Percentiles rank a stretch among this genome's conserved stretches.
phyloP scores from a whole-genome alignment of 92 coral and sea anemone species.

The Umimayanthus chanpuru region DNA sequence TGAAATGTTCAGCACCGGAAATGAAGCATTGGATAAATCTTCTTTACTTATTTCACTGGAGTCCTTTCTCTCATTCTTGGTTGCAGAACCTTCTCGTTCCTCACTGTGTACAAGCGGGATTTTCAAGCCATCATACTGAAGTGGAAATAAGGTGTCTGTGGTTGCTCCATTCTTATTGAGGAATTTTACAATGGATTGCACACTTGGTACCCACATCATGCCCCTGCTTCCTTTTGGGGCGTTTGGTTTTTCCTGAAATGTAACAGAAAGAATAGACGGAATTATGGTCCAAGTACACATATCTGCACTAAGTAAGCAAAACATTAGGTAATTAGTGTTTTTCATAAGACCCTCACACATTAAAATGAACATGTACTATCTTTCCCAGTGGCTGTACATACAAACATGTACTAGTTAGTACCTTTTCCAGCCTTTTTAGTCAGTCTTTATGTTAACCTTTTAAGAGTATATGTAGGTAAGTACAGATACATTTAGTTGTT shows the following conservation, averaged over 20 bases:
- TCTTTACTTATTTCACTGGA: not conserved
- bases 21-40: conserved; percentile 15
- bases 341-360: not conserved
- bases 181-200: conserved; percentile 58
- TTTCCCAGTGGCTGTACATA: no score
- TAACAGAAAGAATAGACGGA: no score
- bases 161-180: conserved; percentile 74
- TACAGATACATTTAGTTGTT: no score
- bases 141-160: conserved; percentile 57
- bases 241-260: conserved; percentile 62
- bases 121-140: conserved; percentile 40
- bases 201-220: conserved; percentile 81
- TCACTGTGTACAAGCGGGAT: conserved; percentile 3
- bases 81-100: not conserved
- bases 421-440: not conserved
- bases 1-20: conserved; percentile 67
- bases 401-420: no score
- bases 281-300: no score
- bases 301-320: no score
- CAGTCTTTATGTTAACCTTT: no score
- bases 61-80: no score
- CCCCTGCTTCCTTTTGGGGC: conserved; percentile 63
- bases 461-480: no score
- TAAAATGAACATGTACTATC: not conserved
- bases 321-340: no score